Base-by-base conservation (phyloP, 2,888 invertebrate genomes). In the Acholoe squamosa region DNA sequence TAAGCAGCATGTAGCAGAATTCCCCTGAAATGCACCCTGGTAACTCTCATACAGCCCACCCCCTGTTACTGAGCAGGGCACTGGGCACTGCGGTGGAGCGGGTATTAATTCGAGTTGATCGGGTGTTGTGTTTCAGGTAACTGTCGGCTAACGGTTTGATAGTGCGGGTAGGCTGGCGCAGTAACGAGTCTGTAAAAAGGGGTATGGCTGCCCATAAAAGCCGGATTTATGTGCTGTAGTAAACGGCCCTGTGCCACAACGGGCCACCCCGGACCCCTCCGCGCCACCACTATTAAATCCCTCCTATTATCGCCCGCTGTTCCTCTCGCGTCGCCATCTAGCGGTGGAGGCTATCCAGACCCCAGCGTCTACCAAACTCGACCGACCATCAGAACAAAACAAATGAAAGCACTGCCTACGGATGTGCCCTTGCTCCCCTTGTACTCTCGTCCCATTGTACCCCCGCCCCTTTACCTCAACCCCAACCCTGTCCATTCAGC, bases 121-220 rank as follows among this genome's bases (percentile, higher is more conserved):
- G 86, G 86, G 86, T 80, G 86, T 86, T 86, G 86, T 86, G 86
- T 86, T 86, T 54, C 86, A 54, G 86, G 54, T 86, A 86, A 86
- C 52, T 86, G 54, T 56, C 86, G 16, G 28, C 86, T 86, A 86
- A 86, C 86, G 86, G 52, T 52, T 86, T 54, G 86, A 86, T 86
- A 86, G 86, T 33, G 31, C 80, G 54, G 54, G 19, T 14, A 86
- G 86, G 52, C 54, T 54, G 86, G 25, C 25, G 25, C 86, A 19
- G 54, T 84, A 84, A 84, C 86, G 86, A 56, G 54, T 28, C 54
- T 54, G 28, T 31, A 54, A 84, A 84, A 84, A 71, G 61, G 80
- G 25, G 52, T 28, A 0, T 86, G 86, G 25, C 43, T 86, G 52
- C 54, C 54, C 56, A 86, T 86, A 86, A 86, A 86, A 52, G 52